Evolutionary conservation across 1,140 invertebrate species (phyloP), one percentile per base, ranked within the genome.

Genomic region (Odontomachus brunneus): DNA sequence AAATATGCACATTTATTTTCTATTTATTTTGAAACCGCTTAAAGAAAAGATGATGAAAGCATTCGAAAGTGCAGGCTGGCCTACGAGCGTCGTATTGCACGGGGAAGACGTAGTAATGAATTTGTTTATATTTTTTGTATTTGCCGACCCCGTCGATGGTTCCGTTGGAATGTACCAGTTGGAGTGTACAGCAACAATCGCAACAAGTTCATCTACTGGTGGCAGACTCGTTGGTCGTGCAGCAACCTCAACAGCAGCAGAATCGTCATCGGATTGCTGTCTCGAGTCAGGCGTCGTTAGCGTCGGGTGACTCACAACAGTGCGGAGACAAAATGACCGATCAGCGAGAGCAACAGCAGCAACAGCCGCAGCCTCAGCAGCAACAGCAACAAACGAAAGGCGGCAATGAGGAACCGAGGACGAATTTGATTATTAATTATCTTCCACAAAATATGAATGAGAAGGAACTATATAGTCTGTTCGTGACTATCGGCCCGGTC

Each of bases 341-440:
- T 19, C 65, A 22, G 19, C 62, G 62, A 49, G 59, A 67, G 62
- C 17, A 14, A 1, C 60, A 55, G 53, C 81, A 51, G 51, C 86
- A 57, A 49, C 66, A 65, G 22, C 74, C 86, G 63, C 85, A 90
- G 22, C 87, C 76, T 1, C 75, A 86, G 55, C 88, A 87, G 38
- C 82, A 82, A 3, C 86, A 88, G 57, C 88, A 88, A 0, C 87
- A 89, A 24, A 85, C 17, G 19, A 88, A 90, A 74, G 55, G 60
- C 72, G 55, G 60, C 72, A 91, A 91, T n/a, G 91, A 92, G 26
- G 94, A 94, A 29, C 75, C 93, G 66, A 91, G 94, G 84, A 97
- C 97, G 14, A 99, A 99, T 94, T 95, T 99, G 80, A 99, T 99
- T 83, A 97, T 99, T 87, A 99, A 99, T 94, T 99, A 99, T 92